phyloP scores from a whole-genome alignment of 2,113 vertebrate genomes.

The Rafetus swinhoei region DNA sequence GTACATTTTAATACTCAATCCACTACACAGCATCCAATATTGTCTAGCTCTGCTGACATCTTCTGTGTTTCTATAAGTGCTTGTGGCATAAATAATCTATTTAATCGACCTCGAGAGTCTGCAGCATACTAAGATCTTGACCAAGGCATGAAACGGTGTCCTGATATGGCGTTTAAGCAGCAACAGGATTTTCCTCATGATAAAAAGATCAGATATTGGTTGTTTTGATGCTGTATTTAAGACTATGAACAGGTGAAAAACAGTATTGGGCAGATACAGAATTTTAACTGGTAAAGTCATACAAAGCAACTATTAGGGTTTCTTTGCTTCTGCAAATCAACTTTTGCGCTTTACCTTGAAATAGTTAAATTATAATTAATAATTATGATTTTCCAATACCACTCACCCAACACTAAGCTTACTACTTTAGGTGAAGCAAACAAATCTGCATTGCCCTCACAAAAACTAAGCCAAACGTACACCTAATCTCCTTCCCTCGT shows the following conservation, averaged over 20 bases:
- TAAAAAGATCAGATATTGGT: conserved; percentile 12
- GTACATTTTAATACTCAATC: not conserved
- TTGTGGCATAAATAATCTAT: not conserved
- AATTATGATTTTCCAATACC: not conserved
- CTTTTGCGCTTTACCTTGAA: not conserved
- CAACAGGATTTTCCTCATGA: not conserved
- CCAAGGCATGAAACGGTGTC: not conserved
- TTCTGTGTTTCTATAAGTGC: not conserved
- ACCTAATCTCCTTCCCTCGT: not conserved
- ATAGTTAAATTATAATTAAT: not conserved
- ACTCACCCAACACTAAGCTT: not conserved
- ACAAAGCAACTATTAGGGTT: not conserved
- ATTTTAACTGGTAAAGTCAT: not conserved
- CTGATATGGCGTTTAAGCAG: not conserved
- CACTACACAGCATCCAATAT: not conserved
- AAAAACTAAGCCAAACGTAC: not conserved
- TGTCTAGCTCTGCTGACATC: not conserved
- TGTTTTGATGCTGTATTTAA: not conserved
- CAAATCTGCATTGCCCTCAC: not conserved
- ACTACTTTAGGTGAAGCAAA: not conserved
- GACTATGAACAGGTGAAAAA: not conserved
- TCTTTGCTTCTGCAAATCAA: not conserved
- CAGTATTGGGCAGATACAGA: not conserved
- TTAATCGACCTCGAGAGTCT: not conserved
- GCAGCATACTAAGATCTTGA: not conserved